A percentile compares a stretch with the other conserved stretches of the same genome.
These are phyloP conservation scores for Drosophila formosana DNA, from an alignment of 2,888 invertebrate species.

Conservation along the genomic window DNA sequence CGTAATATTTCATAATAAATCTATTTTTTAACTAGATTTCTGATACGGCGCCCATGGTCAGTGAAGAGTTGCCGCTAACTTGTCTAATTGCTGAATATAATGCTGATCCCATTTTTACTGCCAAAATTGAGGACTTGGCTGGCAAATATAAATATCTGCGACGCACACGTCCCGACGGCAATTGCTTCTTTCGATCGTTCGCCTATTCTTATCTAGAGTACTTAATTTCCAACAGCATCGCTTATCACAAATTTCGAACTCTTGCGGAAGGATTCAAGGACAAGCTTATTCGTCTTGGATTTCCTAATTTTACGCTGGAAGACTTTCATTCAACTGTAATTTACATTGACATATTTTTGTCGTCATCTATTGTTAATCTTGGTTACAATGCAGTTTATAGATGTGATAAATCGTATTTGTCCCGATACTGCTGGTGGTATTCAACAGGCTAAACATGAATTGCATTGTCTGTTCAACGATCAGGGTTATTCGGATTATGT, in stretches of 20 bases:
- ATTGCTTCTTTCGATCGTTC: conserved; percentile 98
- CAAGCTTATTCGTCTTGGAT: conserved; percentile 94
- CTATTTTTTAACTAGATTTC: conserved; percentile 88
- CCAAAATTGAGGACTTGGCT: conserved; percentile 92
- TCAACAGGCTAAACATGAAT: conserved; percentile 88
- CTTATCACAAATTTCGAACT: conserved; percentile 93
- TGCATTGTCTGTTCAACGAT: conserved; percentile 95
- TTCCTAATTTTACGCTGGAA: conserved; percentile 98
- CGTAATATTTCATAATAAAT: not conserved
- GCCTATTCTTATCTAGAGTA: conserved; percentile 97
- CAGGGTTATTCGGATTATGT: conserved; percentile 97
- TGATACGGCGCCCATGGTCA: conserved; percentile 92
- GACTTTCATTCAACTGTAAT: conserved; percentile 97
- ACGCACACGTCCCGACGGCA: conserved; percentile 97
- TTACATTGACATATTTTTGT: not conserved
- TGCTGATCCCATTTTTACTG: conserved; percentile 92
- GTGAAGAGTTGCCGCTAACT: conserved; percentile 90
- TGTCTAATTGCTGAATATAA: conserved; percentile 94
- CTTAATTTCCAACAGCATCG: conserved; percentile 92
- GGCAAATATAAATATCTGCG: conserved; percentile 93
- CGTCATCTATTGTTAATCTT: rapidly evolving
- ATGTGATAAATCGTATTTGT: conserved; percentile 93
- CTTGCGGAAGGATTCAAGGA: conserved; percentile 95
- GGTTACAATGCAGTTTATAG: conserved; percentile 90
- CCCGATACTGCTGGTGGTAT: conserved; percentile 82